Conservation (phyloP, 2,113 vertebrate genomes). For the Sus scrofa region DNA sequence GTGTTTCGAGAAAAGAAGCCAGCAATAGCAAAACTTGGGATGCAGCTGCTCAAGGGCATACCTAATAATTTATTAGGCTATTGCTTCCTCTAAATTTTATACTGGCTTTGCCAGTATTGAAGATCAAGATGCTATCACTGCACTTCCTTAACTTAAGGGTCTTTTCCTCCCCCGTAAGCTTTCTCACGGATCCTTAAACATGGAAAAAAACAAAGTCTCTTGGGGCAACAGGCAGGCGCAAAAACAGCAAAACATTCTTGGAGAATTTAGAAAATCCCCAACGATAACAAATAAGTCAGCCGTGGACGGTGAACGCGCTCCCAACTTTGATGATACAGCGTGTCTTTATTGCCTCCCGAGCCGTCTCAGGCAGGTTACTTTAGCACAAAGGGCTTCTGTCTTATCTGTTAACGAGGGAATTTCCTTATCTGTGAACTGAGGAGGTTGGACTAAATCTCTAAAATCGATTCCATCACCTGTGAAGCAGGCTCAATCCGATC, state of each 20-base stretch:
- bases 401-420: neutral
- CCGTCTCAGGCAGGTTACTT: neutral
- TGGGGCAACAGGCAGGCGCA: neutral
- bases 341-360: neutral
- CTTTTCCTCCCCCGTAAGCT: neutral
- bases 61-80: neutral
- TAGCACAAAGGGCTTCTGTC: neutral
- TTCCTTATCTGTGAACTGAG: neutral
- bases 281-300: neutral
- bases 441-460: neutral
- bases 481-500: too few relatives aligned
- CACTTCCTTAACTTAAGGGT: neutral
- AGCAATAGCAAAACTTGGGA: neutral
- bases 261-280: neutral
- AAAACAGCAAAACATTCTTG: neutral
- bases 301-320: fast-evolving
- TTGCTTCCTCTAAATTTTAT: neutral
- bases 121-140: too few relatives aligned
- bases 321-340: neutral
- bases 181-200: neutral
- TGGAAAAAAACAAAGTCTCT: neutral
- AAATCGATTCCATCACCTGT: fast-evolving
- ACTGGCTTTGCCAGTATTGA: neutral
- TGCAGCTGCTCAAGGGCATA: neutral
- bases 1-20: neutral